Evolutionary conservation across 2,113 vertebrate genomes (phyloP).

Genomic region (Lagopus muta): DNA sequence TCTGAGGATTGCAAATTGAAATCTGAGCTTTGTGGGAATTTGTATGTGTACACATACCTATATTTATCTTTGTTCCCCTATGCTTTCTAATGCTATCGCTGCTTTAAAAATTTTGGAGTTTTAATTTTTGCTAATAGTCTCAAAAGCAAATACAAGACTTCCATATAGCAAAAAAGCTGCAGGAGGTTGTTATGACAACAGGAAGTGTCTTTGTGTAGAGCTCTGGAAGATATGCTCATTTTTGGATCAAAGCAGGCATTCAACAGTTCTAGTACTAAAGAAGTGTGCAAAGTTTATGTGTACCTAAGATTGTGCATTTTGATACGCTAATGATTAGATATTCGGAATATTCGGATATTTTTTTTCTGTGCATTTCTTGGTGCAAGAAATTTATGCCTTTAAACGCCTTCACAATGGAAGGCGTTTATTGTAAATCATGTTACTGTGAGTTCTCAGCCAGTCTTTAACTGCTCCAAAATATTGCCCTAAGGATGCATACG

Average conservation of each 20-base stretch:
- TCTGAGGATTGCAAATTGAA: neutral
- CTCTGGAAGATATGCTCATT: conserved; percentile 15
- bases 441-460: neutral
- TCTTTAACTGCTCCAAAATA: neutral
- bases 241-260: neutral
- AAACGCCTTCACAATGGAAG: neutral
- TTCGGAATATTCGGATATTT: neutral
- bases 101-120: neutral
- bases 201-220: conserved; percentile 62
- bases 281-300: neutral
- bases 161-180: conserved; percentile 8
- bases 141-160: conserved; percentile 27
- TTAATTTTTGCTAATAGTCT: conserved; percentile 15
- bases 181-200: conserved; percentile 77
- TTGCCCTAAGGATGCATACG: neutral
- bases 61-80: neutral
- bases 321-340: neutral
- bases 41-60: neutral
- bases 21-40: neutral
- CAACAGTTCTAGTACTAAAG: neutral
- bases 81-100: neutral
- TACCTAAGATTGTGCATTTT: neutral
- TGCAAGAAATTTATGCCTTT: neutral
- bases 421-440: neutral
- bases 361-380: neutral